Base-by-base conservation (phyloP, 2,113 vertebrate genomes). In the Toxotes chatareus region DNA sequence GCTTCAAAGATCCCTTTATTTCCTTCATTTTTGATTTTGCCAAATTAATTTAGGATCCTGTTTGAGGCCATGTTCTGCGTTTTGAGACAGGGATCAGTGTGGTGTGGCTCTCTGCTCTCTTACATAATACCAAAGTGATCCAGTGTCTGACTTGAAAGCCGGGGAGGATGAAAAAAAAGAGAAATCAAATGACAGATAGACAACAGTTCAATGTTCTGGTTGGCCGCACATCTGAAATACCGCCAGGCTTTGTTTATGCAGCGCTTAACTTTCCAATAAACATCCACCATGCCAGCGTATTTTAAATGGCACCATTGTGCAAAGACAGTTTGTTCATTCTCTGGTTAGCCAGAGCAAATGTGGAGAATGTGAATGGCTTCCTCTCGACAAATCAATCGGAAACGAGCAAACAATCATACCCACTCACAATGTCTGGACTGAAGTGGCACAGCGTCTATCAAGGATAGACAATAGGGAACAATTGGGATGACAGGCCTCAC, bases 221-320 rank as follows among this genome's bases (percentile, higher is more conserved):
- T 66, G 66, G 74, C 69, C 84, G 40, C 74, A 66, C 61, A 76
- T 86, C 85, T 84, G 78, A 92, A 34, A 83, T n/a, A 38, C 51
- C 3, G 55, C 86, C 77, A 80, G 57, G 56, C 66, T 85, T 87
- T 88, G 81, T 89, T 87, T 84, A 79, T 69, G 34, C 51, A 65
- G 63, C 8, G 53, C 76, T 83, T 80, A 77, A 89, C 87, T 71
- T 80, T 82, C 83, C 85, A 84, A 79, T 86, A 87, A 92, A 85
- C 90, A 90, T 84, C 38, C 38, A 63, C 27, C 36, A 23, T 69
- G 72, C 76, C 88, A 78, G 81, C 40, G 0, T 53, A 79, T 86
- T 89, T 90, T 72, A 87, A 88, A 85, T 71, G 73, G 75, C 73
- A 83, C 82, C 83, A 66, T 88, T 90, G 86, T 84, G 76, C 60